Base-by-base conservation (phyloP, 1,140 invertebrate species). In the Atta cephalotes region DNA sequence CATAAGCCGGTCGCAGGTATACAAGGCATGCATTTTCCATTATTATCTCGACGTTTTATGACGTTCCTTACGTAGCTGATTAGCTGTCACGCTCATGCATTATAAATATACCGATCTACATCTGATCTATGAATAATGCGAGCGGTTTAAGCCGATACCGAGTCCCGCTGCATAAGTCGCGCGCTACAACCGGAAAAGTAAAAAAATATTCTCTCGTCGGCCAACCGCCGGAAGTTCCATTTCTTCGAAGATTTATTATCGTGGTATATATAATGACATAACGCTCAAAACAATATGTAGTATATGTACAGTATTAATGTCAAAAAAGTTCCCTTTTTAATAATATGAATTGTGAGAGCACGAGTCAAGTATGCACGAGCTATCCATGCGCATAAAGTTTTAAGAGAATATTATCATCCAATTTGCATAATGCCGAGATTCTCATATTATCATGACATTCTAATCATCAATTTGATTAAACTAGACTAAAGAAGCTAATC, bases 41-140 rank as follows among this genome's bases (percentile, higher is more conserved):
- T 82, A 72, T 87, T 91, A 91, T 91, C 90, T 91, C 79, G 90
- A 91, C 90, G 85, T 91, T 91, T 91, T 91, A 91, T 87, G 90
- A 91, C 90, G 87, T 79, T 58, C 85, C 89, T 91, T 91, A 91
- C 89, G 87, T 89, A 80, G 89, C 90, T 91, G 90, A 91, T 91
- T 91, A 91, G 66, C 90, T 91, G 90, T 91, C 90, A 91, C 90
- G 90, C 89, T 91, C 90, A 66, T 90, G 90, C 89, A 91, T 91
- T 91, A 91, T 90, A 89, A 91, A 91, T 82, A 88, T 87, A 87
- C 89, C 72, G 81, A 91, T 91, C 90, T 91, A 85, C 89, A 91
- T 91, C 89, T 87, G 90, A 91, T 91, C 90, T 91, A 90, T 91
- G 89, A 90, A 91, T 91, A 90, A 91, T 91, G 87, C 85, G 79